Base-by-base conservation (phyloP, 2,888 invertebrate genomes). In the Microctonus brassicae region DNA sequence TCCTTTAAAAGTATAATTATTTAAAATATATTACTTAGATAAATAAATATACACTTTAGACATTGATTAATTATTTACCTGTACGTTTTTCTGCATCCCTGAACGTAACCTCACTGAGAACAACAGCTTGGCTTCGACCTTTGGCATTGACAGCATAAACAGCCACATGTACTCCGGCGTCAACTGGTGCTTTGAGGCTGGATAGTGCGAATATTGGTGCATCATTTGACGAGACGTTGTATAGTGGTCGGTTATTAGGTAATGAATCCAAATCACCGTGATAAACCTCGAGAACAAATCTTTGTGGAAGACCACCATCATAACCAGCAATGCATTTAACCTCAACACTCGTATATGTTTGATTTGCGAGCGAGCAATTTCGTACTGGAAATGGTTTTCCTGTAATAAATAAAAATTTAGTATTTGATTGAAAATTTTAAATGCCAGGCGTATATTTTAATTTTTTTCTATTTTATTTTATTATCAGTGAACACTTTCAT, bases 301-400 rank as follows among this genome's bases (percentile, higher is more conserved):
- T 91, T 89, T 96, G 96, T 73, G 95, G 95, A 82, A 96, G 91
- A 77, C 96, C 96, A 73, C 96, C 96, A 89, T 96, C 96, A 89
- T 95, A 96, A 79, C 95, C 95, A 26, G 95, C 90, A 83, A 93
- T 91, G 87, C 96, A 96, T 82, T 92, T 92, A 78, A 96, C 94
- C 87, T 94, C 93, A 79, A 94, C 94, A 73, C 94, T 94, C 81
- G 93, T 94, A 82, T 93, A 92, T 17, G 96, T 96, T 87, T 94
- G 94, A 88, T 96, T 96, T 87, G 93, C 93, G 79, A 95, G 89
- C 67, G 94, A 91, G 88, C 96, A 96, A 89, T 96, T 96, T 75
- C 93, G 92, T 63, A 96, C 95, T 67, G 94, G 91, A 86, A 94
- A 95, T 47, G 96, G 96, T 86, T 94, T 93, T 74, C 95, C 96